A percentile compares a stretch with the other conserved stretches of the same genome.
Evolutionary conservation across 2,113 vertebrate species (phyloP).

Genomic region (Oreocharis arfaki): DNA sequence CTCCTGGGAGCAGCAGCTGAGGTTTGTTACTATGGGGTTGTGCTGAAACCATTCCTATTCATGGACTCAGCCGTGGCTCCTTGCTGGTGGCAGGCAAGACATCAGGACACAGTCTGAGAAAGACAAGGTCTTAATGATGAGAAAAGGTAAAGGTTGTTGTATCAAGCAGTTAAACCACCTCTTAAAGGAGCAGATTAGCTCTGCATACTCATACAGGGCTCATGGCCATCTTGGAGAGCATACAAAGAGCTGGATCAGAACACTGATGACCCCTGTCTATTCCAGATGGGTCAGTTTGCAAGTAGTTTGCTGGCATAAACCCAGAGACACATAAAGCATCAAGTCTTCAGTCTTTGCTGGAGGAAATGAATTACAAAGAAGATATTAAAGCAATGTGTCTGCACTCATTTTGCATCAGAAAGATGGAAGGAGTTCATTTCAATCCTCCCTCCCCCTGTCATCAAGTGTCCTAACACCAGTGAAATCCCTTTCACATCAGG

Average conservation of each 20-base stretch:
- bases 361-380: slow-evolving; percentile 60
- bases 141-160: not conserved
- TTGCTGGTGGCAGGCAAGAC: not conserved
- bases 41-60: not conserved
- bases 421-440: slow-evolving; percentile 47
- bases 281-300: slow-evolving; percentile 35
- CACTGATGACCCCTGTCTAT: not conserved
- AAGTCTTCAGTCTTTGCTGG: slow-evolving; percentile 25
- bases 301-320: slow-evolving; percentile 29
- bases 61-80: not conserved
- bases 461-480: slow-evolving; percentile 50
- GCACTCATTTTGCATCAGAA: slow-evolving; percentile 60
- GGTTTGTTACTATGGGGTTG: not conserved
- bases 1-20: not conserved
- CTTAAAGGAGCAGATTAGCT: not conserved
- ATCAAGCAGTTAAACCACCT: not conserved
- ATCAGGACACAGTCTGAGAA: not conserved
- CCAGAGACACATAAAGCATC: slow-evolving; percentile 33
- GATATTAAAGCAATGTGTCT: slow-evolving; percentile 63
- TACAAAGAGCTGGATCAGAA: not conserved
- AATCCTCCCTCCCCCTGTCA: slow-evolving; percentile 43
- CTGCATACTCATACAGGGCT: not conserved
- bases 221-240: not conserved
- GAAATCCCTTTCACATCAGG: slow-evolving; percentile 60
- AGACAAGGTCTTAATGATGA: not conserved